Base-by-base conservation (phyloP, 2,797 vertebrate species). In the Falco columbarius region DNA sequence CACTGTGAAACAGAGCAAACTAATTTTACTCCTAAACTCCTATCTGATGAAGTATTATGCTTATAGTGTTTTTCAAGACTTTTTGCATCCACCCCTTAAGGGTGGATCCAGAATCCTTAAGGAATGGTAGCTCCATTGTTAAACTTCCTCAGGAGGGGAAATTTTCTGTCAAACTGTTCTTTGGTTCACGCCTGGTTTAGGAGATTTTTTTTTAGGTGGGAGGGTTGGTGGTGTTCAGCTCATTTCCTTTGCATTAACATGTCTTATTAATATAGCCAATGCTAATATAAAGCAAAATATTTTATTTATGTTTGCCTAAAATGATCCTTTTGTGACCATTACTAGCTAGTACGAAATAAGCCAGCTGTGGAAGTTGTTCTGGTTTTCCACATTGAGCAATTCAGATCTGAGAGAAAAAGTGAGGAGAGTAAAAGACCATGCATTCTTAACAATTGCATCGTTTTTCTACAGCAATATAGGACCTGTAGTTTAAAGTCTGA, bases 181-280 rank as follows among this genome's bases (percentile, higher is more conserved):
- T 79, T 94, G 77, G 24, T 77, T 95, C 62, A 66, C 34, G 95
- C 38, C 19, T 94, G 73, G 70, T 72, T 96, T 67, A 79, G 63
- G 85, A 96, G 81, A 89, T 36, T 92, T 95, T 97, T 97, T 94
- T 79, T 54, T 61, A 12, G 2, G 9, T 84, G 5, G 4, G 12
- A 73, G 9, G 3, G 1, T 4, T 72, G 20, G 10, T 55, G 14
- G 14, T 55, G 14, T 42, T 91, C 21, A 23, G 6, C 9, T 96
- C 84, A 96, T 97, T 97, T 97, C 32, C 68, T 85, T 94, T 94
- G 87, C 51, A 62, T 51, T 2, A 89, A 38, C 12, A 51, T 83
- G 54, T 13, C 27, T 42, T 38, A 23, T 9, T 62, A 80, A 55
- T 49, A 96, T 73, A 65, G 87, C 80, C 76, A 92, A 81, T 49